phyloP scores from a whole-genome alignment of 2,113 vertebrate species.

The Anoura caudifer region DNA sequence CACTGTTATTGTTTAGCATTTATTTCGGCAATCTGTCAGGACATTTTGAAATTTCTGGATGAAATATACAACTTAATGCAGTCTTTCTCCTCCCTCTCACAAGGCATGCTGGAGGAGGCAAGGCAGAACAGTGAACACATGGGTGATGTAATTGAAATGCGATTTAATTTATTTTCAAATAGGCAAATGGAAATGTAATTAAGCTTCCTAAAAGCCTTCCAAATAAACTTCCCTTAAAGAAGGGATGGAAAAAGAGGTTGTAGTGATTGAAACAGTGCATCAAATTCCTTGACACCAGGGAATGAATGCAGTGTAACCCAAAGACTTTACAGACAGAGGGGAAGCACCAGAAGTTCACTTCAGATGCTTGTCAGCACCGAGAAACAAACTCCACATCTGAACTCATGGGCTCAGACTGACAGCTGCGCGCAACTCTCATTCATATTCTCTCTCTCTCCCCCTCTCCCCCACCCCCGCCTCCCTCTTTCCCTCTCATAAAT shows the following conservation, averaged over 20 bases:
- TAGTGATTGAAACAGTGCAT: constrained; percentile 16
- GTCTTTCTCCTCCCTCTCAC: neutral
- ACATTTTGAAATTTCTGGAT: constrained; percentile 54
- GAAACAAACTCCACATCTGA: neutral
- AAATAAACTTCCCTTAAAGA: constrained; percentile 49
- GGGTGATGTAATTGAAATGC: constrained; percentile 43
- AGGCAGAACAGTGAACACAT: constrained; percentile 47
- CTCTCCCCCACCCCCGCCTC: too few relatives aligned
- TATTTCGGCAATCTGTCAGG: constrained; percentile 64
- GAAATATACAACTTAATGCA: constrained; percentile 40
- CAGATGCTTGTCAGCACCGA: neutral
- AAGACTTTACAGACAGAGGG: neutral
- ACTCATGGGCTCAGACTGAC: neutral
- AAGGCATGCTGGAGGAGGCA: neutral
- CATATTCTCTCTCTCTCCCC: too few relatives aligned
- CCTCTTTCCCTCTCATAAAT: neutral
- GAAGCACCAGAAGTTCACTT: neutral
- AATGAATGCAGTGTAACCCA: neutral
- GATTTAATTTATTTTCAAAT: constrained; percentile 52
- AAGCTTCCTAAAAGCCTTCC: constrained; percentile 55
- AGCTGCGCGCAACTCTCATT: neutral
- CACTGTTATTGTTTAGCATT: constrained; percentile 53
- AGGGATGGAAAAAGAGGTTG: neutral
- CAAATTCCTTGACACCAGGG: neutral
- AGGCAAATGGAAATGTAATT: constrained; percentile 60